A percentile compares a stretch with the other conserved stretches of the same genome.
Evolutionary conservation across 1,140 invertebrate genomes (phyloP).

Genomic region (Neocloeon triangulifer): DNA sequence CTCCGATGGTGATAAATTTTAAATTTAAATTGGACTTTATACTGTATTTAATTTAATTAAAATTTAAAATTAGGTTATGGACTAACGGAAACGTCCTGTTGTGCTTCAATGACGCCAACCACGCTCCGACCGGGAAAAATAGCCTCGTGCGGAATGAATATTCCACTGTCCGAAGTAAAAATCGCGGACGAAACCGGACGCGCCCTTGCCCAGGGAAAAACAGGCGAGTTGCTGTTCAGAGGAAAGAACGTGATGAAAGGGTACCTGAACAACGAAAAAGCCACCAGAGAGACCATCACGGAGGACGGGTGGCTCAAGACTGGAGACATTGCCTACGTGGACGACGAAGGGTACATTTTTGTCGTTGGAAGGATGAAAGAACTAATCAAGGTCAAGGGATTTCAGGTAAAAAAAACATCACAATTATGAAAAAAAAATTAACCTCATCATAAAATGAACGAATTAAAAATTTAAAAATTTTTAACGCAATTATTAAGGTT

Average conservation of each 20-base stretch:
- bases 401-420: slow-evolving; percentile 43
- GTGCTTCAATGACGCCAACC: background rate
- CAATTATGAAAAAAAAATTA: no score
- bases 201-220: slow-evolving; percentile 27
- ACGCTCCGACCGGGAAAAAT: background rate
- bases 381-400: no score
- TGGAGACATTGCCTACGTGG: slow-evolving; percentile 58
- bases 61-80: no score
- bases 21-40: no score
- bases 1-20: no score
- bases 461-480: no score
- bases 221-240: slow-evolving; percentile 46
- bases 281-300: slow-evolving; percentile 38
- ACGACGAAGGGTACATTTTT: slow-evolving; percentile 39
- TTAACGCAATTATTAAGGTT: no score
- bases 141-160: slow-evolving; percentile 9
- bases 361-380: slow-evolving; percentile 59
- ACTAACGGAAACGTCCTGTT: background rate
- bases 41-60: no score
- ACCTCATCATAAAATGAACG: no score
- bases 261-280: slow-evolving; percentile 33
- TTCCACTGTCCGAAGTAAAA: slow-evolving; percentile 9
- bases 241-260: slow-evolving; percentile 40
- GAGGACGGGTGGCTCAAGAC: slow-evolving; percentile 52
- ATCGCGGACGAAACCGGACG: slow-evolving; percentile 25